Base-by-base conservation (phyloP, 1,140 invertebrate genomes). In the Bombus huntii region DNA sequence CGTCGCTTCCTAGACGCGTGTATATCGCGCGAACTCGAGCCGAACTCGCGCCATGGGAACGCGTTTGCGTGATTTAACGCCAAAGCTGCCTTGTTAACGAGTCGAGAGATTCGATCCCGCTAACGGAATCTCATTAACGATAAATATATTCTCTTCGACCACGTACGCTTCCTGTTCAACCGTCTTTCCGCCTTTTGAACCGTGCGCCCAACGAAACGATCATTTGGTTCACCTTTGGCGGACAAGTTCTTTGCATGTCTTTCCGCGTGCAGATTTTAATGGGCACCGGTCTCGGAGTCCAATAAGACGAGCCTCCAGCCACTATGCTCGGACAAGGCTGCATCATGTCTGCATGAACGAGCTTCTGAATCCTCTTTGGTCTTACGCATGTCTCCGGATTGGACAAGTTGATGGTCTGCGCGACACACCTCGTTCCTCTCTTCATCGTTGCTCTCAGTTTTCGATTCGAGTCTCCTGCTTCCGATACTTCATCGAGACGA, bases 381-480 rank as follows among this genome's bases (percentile, higher is more conserved):
- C 65, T 81, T 44, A 85, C n/a, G 83, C 89, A 93, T 22, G 77
- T 89, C 83, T 91, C 91, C 4, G 91, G 88, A 44, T 90, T 87
- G 6, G 92, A 92, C 76, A 93, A 81, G 76, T 93, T 94, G 71
- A 94, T 93, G 59, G 91, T 92, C 31, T 83, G 89, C 0, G 73
- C 92, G 71, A 92, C 75, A 75, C 87, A 90, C 76, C 88, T 91
- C 0, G 86, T 72, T 5, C 90, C 85, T n/a, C 83, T 90, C 75
- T 87, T 92, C 92, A 92, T 93, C 44, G 74, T 88, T 39, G 62
- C 18, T 53, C 15, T 70, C 12, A 42, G 28, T 34, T 53, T 12
- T 10, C 12, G 53, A 8, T 65, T 42, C 31, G 15, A 34, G 3
- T 25, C 22, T 28, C 4, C 6, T 39, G 37, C 70, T 12, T 10